These are phyloP conservation scores for Graptemys geographica DNA, from an alignment of 2,797 vertebrate species.

Conservation along the genomic window DNA sequence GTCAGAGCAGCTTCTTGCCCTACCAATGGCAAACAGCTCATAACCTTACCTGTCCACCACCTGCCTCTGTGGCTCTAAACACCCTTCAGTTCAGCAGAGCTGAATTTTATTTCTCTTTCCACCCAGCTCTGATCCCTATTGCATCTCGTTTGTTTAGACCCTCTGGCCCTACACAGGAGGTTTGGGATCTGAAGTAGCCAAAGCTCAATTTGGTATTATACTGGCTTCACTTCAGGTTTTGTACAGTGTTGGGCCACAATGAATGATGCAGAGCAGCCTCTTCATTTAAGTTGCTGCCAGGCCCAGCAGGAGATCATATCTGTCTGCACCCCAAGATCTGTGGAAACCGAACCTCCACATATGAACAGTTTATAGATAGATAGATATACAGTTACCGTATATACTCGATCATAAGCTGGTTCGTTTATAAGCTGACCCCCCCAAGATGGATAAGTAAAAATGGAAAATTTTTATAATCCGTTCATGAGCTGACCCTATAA, in stretches of 20 bases:
- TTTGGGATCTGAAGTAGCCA: background rate
- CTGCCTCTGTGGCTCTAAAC: background rate
- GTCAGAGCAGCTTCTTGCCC: background rate
- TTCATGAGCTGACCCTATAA: too few species aligned
- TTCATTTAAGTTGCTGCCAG: background rate
- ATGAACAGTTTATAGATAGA: background rate
- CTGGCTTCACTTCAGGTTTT: background rate
- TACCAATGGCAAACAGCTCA: background rate
- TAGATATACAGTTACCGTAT: too few species aligned
- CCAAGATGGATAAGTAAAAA: too few species aligned
- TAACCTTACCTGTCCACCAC: background rate
- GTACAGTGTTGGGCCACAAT: background rate
- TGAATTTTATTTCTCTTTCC: background rate
- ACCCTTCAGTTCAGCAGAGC: background rate
- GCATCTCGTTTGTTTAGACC: background rate
- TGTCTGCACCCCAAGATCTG: background rate
- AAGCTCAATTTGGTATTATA: background rate
- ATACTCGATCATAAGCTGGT: too few species aligned
- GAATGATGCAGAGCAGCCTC: background rate
- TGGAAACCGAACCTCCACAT: background rate
- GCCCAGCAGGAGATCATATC: background rate
- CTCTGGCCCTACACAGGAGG: background rate
- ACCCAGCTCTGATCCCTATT: too few species aligned
- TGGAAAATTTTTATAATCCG: too few species aligned
- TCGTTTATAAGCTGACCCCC: too few species aligned